Evolutionary conservation across 2,113 vertebrate genomes (phyloP), one percentile per base, ranked within the genome.

Genomic region (Candoia aspera): DNA sequence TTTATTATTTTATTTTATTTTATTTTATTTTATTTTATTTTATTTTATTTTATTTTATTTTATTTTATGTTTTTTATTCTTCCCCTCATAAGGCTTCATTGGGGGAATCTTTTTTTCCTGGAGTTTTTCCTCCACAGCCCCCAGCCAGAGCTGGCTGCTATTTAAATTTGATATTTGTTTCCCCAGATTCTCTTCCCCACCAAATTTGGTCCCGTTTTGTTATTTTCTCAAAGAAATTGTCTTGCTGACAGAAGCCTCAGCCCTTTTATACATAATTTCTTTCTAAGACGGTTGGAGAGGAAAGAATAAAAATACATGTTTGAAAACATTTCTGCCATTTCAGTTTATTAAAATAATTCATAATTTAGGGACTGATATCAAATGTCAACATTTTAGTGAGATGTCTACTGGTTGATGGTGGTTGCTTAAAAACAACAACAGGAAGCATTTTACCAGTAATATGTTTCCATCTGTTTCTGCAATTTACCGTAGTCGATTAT

Each of bases 381-480:
- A 90, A 84, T 49, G 37, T 49, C 26, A 59, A 21, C 24, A 59
- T 49, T 60, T 60, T 21, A 90, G 23, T 60, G 24, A 60, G 33
- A 21, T 85, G 37, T 60, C 57, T 58, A 85, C 12, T 90, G 60
- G 83, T 33, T 85, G 24, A 42, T 84, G 21, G 23, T 49, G 62
- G 3, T 53, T 84, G 42, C 53, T 90, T 84, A 53, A 54, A 60
- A 19, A 53, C 13, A 49, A 83, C n/a, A 49, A 24, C 83, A 85
- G 90, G 42, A 85, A 84, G 57, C 79, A 59, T 90, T 90, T 90
- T 60, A 46, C 6, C 55, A 33, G 57, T 62, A 2, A 58, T 60
- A 46, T 29, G 15, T 85, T 90, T 85, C 90, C 90, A 90, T 85
- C 57, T 85, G 90, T 90, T 90, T 90, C 49, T 59, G 37, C 83